Conservation (phyloP, 1,140 invertebrate species). For the Lepidurus packardi region DNA sequence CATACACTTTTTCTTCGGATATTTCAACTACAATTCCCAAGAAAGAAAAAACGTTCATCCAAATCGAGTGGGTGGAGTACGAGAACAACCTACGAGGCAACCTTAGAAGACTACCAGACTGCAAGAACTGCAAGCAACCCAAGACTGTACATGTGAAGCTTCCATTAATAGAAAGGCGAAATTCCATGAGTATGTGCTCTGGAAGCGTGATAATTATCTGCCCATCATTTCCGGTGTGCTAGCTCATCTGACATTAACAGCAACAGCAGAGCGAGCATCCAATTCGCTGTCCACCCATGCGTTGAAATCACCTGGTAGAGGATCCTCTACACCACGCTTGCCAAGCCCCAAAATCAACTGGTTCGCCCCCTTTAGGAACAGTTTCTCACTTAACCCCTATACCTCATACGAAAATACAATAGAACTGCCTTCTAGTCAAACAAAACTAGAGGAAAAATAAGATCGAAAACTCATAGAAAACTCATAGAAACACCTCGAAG, state of each 20-base stretch:
- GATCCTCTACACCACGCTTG: background rate
- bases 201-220: conserved; percentile 11
- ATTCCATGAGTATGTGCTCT: conserved; percentile 9
- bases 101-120: background rate
- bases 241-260: conserved; percentile 2
- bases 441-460: too few relatives aligned
- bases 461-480: background rate
- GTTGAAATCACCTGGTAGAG: conserved; percentile 4
- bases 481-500: background rate
- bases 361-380: background rate
- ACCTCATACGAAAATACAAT: too few relatives aligned
- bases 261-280: conserved; percentile 12
- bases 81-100: background rate
- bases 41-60: background rate
- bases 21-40: too few relatives aligned
- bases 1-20: too few relatives aligned
- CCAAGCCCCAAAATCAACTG: background rate
- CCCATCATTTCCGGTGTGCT: conserved; percentile 17
- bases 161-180: background rate
- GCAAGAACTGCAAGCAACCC: background rate
- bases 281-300: conserved; percentile 10
- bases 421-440: too few relatives aligned
- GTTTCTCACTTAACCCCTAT: background rate
- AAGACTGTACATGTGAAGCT: conserved; percentile 6
- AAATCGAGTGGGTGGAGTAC: background rate